Base-by-base conservation (phyloP, 2,888 invertebrate genomes). In the Heliconius hortense region DNA sequence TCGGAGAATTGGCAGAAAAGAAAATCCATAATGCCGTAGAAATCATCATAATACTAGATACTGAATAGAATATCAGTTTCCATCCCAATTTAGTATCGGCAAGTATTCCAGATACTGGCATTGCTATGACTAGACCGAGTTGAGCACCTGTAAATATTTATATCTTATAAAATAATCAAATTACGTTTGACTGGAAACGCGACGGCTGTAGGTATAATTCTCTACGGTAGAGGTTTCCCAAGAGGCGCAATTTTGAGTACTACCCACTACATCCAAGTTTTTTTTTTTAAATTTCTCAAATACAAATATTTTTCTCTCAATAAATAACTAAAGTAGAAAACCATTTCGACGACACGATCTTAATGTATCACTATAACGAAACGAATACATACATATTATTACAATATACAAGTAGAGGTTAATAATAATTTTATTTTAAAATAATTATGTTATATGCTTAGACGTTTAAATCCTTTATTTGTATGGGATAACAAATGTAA, bases 21-120 rank as follows among this genome's bases (percentile, higher is more conserved):
- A 90, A 88, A 77, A 93, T 90, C 94, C 96, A 96, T 2, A 94
- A 68, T 0, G 91, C 81, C 0, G 95, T 89, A 86, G 95, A 95
- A 0, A 93, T 1, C n/a, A 96, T 87, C 74, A 95, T 94, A 0
- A 95, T 82, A 0, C 86, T 90, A 0, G 95, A 95, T 62, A 95
- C 95, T 0, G 93, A 84, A 83, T 96, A 96, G 85, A 96, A 96
- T 31, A 96, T 95, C 76, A 95, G 94, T 59, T 96, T 95, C 96
- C 96, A 96, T 1, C 96, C 96, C 60, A 94, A 82, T 1, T 79
- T 83, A 0, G 92, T 91, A 2, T 89, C 95, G 0, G 96, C 95
- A 5, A 97, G 87, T 0, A 94, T 72, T 0, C 97, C 97, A 2
- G 96, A 95, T 60, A 96, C 86, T 0, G 96, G 95, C 91, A 97